phyloP scores from a whole-genome alignment of 2,888 invertebrate genomes.

The Frankliniella fusca region DNA sequence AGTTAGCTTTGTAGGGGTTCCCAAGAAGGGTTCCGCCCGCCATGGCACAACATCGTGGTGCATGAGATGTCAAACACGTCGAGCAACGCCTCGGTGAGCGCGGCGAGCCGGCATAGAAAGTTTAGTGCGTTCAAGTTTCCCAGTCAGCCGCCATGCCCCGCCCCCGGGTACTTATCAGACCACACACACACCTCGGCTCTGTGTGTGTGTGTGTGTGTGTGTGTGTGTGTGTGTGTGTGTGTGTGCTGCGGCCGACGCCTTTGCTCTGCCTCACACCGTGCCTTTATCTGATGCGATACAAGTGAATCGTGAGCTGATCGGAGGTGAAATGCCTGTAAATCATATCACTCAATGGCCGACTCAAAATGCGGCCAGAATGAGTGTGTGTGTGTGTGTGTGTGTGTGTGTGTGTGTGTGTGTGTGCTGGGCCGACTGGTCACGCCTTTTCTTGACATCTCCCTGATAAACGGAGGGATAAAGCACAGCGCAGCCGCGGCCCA shows the following conservation, averaged over 20 bases:
- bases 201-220: no score
- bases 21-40: no score
- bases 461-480: no score
- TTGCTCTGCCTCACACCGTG: not conserved
- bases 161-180: slow-evolving; percentile 16
- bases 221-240: no score
- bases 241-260: not conserved
- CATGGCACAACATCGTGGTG: no score
- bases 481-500: no score
- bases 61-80: no score
- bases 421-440: not conserved
- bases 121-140: slow-evolving; percentile 12
- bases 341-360: slow-evolving; percentile 18
- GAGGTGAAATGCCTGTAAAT: slow-evolving; percentile 26
- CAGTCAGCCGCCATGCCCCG: not conserved
- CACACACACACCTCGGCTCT: not conserved
- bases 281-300: slow-evolving; percentile 18
- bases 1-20: no score
- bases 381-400: slow-evolving; percentile 18
- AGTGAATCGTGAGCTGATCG: slow-evolving; percentile 16
- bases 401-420: slow-evolving; percentile 5
- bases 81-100: no score
- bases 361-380: not conserved
- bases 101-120: not conserved
- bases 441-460: no score